Evolutionary conservation across 2,113 vertebrate species (phyloP).

Genomic region (Speoplatyrhinus poulsoni): DNA sequence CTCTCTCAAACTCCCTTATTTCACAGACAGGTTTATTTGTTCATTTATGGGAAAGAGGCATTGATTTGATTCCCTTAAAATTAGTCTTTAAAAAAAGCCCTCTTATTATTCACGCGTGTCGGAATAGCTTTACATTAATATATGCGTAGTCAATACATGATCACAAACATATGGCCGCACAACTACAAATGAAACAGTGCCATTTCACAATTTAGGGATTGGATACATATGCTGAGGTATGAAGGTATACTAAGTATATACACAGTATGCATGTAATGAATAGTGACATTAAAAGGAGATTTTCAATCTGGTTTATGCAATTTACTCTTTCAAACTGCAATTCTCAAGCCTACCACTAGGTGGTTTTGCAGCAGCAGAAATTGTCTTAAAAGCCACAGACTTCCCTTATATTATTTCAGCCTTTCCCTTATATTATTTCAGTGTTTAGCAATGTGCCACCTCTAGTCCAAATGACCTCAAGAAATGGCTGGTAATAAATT

Average conservation of each 20-base stretch:
- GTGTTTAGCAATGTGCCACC: background rate
- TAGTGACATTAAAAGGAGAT: too few species aligned
- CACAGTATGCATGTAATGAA: background rate
- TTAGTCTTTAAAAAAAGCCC: slow-evolving; percentile 56
- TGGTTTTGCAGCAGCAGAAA: background rate
- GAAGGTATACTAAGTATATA: background rate
- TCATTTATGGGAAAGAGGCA: slow-evolving; percentile 52
- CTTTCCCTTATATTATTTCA: background rate
- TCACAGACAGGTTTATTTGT: slow-evolving; percentile 63
- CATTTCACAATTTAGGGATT: slow-evolving; percentile 12
- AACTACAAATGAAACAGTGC: slow-evolving; percentile 25
- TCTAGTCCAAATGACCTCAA: background rate
- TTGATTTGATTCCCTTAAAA: slow-evolving; percentile 57
- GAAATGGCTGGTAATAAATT: slow-evolving; percentile 13
- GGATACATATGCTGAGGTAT: background rate
- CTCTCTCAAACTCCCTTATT: slow-evolving; percentile 32
- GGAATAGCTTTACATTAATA: slow-evolving; percentile 57
- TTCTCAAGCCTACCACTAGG: background rate
- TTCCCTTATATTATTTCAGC: background rate
- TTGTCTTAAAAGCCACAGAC: background rate
- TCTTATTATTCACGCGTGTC: slow-evolving; percentile 54
- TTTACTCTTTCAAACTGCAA: background rate
- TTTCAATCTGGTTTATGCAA: background rate
- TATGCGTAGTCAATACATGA: slow-evolving; percentile 59
- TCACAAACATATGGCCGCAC: slow-evolving; percentile 46